These are phyloP conservation scores for Pocota personata DNA, from an alignment of 2,888 invertebrate species.

Conservation along the genomic window DNA sequence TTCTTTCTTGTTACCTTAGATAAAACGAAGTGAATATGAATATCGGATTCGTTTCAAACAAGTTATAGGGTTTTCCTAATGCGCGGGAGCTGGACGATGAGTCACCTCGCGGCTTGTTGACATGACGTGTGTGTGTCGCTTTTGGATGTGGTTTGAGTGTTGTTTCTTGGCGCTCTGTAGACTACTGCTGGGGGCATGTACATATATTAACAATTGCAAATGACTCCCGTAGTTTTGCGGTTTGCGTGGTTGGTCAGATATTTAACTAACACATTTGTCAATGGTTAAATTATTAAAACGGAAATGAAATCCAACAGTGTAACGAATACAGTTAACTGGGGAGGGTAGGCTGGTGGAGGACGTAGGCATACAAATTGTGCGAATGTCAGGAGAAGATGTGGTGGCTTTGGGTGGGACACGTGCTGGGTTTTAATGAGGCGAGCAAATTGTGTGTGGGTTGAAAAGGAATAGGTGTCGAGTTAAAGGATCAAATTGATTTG, in stretches of 20 bases:
- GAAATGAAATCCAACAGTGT: slow-evolving; percentile 52
- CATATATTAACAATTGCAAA: slow-evolving; percentile 11
- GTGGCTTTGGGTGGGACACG: slow-evolving; percentile 26
- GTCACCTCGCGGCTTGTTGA: slow-evolving; percentile 39
- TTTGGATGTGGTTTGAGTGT: slow-evolving; percentile 48
- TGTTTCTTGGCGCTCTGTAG: slow-evolving; percentile 32
- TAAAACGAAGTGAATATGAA: slow-evolving; percentile 1
- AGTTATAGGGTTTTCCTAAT: slow-evolving; percentile 68
- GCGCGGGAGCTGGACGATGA: slow-evolving; percentile 47
- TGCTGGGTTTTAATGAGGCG: slow-evolving; percentile 17
- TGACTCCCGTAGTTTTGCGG: slow-evolving; percentile 55
- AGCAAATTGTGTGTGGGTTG: neutral
- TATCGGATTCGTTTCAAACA: slow-evolving; percentile 21
- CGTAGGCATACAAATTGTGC: neutral
- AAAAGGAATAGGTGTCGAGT: neutral
- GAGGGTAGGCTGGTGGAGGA: neutral
- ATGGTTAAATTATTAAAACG: slow-evolving; percentile 62
- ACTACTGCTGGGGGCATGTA: slow-evolving; percentile 20
- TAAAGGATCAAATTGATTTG: neutral
- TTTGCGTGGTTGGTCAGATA: slow-evolving; percentile 50
- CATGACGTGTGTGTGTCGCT: slow-evolving; percentile 41
- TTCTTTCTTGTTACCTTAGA: neutral
- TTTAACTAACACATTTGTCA: slow-evolving; percentile 50
- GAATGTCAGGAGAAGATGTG: slow-evolving; percentile 11
- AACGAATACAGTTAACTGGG: neutral